Evolutionary conservation across 1,140 invertebrate species (phyloP), one percentile per base, ranked within the genome.

Genomic region (Parasteatoda tepidariorum): DNA sequence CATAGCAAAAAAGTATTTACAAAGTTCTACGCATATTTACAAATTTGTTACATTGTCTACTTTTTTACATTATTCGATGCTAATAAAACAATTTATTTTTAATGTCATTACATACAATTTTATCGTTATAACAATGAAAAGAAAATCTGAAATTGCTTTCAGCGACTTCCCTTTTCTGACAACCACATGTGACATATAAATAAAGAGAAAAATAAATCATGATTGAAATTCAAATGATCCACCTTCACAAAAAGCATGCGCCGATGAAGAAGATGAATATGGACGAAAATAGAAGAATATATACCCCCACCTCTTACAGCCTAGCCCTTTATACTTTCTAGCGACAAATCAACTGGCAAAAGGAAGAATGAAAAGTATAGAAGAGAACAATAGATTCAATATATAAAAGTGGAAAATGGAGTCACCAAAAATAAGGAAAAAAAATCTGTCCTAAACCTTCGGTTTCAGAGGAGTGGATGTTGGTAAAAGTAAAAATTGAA

Each of bases 131-230:
- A n/a, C n/a, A n/a, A n/a, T n/a, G n/a, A n/a, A n/a, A n/a, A n/a
- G n/a, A n/a, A n/a, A n/a, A n/a, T n/a, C n/a, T n/a, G n/a, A n/a
- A n/a, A n/a, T n/a, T n/a, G n/a, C n/a, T n/a, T n/a, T n/a, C n/a
- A n/a, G n/a, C n/a, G n/a, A n/a, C n/a, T n/a, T n/a, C n/a, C 38
- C 38, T 18, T 48, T 48, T 48, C 73, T 75, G 73, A 62, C 57
- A 75, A 75, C 33, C 5, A 15, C n/a, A 62, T 34, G 30, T 75
- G 73, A 75, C 73, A 62, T 62, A 75, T 9, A 75, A 61, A 61
- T 75, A 62, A 75, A 75, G 73, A 75, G 38, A n/a, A 24, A 28
- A 24, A 62, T 62, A 62, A 75, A 75, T 75, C 73, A 62, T 57
- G 41, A 30, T 62, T 38, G 59, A 75, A 75, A 75, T 75, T 59